Base-by-base conservation (phyloP, 2,888 invertebrate genomes). In the Calameuta idolon region DNA sequence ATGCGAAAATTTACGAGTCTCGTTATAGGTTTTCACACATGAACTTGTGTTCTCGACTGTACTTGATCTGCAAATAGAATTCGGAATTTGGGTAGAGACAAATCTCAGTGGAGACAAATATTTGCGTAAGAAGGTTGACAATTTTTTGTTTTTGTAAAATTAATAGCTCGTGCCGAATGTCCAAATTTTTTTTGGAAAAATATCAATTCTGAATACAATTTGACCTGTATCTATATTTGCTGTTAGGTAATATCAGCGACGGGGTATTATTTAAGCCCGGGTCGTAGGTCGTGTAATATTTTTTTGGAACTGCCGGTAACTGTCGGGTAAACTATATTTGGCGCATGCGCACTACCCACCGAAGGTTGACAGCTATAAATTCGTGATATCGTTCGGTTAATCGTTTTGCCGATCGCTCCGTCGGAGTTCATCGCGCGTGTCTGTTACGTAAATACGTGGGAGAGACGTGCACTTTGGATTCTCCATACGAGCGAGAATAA, bases 41-140 rank as follows among this genome's bases (percentile, higher is more conserved):
- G 23, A 55, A 55, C 23, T 23, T 23, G 23, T 5, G 40, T 40
- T 5, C 15, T 23, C 55, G 55, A 55, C 55, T 23, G 55, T 55
- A 55, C 15, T 9, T 9, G 23, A 23, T 55, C 55, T 23, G 55
- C 23, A 55, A 23, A 55, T 23, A 23, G 55, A 15, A 55, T 55
- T 15, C 55, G 55, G 1, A 55, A 55, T 55, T 55, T 55, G 15
- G 55, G 9, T 23, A 9, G 9, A 55, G 23, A 23, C 2, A 23
- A 40, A 40, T 23, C 2, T 23, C 5, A 15, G 4, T n/a, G 23
- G 2, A 23, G 23, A 23, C 0, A 23, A 55, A 55, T 55, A 55
- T 55, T 37, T 12, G 0, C 4, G 3, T 37, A 1, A 1, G 0
- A 4, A 15, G 4, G 15, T 4, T 12, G 12, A 37, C 4, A 15